Percentiles rank a stretch among this genome's conserved stretches.
These are phyloP conservation scores for Kryptolebias ocellatus DNA, from an alignment of 2,797 vertebrate species.

Conservation along the genomic window DNA sequence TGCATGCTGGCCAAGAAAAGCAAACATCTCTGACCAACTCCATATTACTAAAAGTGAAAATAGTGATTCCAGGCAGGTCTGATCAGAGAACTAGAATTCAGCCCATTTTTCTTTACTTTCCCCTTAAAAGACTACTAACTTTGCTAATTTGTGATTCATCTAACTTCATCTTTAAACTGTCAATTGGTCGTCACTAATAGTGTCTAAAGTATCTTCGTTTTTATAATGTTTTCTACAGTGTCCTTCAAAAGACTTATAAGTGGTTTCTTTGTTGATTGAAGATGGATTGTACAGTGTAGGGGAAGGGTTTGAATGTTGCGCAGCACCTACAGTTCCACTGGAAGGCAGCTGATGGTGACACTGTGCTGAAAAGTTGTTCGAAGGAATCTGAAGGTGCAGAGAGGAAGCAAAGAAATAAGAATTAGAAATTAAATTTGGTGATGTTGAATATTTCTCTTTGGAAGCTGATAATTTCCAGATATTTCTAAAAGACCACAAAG, in stretches of 20 bases:
- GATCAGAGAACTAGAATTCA: conserved; percentile 5
- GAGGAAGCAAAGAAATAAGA: conserved; percentile 11
- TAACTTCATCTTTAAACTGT: conserved; percentile 23
- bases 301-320: conserved; percentile 2
- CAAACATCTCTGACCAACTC: conserved; percentile 14
- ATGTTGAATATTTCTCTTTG: conserved; percentile 19
- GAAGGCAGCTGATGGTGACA: conserved; percentile 1
- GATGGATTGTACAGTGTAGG: neutral
- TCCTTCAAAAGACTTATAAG: conserved; percentile 38
- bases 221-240: conserved; percentile 26
- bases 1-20: conserved; percentile 1
- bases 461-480: conserved; percentile 21
- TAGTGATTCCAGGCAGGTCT: conserved; percentile 9
- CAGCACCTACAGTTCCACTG: neutral
- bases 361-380: conserved; percentile 14
- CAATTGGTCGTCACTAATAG: conserved; percentile 16
- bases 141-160: conserved; percentile 5
- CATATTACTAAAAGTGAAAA: conserved; percentile 6
- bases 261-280: conserved; percentile 25
- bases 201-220: conserved; percentile 4
- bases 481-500: conserved; percentile 8
- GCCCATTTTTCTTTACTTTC: conserved; percentile 7
- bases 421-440: neutral
- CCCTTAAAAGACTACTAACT: neutral
- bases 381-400: conserved; percentile 14